Base-by-base conservation (phyloP, 2,888 invertebrate genomes). In the Odontocerum albicorne region DNA sequence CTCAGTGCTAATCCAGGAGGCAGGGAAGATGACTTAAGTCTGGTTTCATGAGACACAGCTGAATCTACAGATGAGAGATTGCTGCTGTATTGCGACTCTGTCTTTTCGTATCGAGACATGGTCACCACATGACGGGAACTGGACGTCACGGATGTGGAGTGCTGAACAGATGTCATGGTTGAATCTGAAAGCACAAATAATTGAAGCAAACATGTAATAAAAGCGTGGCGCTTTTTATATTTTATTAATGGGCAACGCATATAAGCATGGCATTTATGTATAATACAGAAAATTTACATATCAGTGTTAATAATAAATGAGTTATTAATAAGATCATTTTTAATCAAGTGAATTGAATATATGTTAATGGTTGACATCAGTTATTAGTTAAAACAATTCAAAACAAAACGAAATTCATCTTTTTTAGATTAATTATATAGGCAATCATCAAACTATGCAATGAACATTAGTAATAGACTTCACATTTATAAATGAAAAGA, bases 1-100 rank as follows among this genome's bases (percentile, higher is more conserved):
- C 73, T 70, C 3, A 82, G 72, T 33, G 82, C 81, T 59, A 83
- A 69, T 27, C 84, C 84, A 13, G 82, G 83, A 20, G 85, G 85
- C 51, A 85, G 70, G 57, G 85, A 85, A 21, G 84, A 82, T 57
- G 84, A 85, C 68, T 85, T 85, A 63, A 82, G 65, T 71, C 80
- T 80, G 22, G 75, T 75, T 65, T 83, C 83, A 63, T 66, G 71
- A 1, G 77, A 74, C 10, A 73, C 68, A 62, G 70, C 69, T 60
- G 69, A 15, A 10, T 53, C 53, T 2, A 21, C 43, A 10, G 32
- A 20, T 12, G 35, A 8, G 3, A 16, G 10, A 22, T 17, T 54
- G 13, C 45, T 35, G 2, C 49, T 44, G 20, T 40, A 45, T 17
- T 56, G 56, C 22, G 54, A 45, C 31, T 60, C 57, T 2, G 45